A percentile compares a stretch with the other conserved stretches of the same genome.
Conservation (phyloP, 2,113 vertebrate species). For the Lepus europaeus region DNA sequence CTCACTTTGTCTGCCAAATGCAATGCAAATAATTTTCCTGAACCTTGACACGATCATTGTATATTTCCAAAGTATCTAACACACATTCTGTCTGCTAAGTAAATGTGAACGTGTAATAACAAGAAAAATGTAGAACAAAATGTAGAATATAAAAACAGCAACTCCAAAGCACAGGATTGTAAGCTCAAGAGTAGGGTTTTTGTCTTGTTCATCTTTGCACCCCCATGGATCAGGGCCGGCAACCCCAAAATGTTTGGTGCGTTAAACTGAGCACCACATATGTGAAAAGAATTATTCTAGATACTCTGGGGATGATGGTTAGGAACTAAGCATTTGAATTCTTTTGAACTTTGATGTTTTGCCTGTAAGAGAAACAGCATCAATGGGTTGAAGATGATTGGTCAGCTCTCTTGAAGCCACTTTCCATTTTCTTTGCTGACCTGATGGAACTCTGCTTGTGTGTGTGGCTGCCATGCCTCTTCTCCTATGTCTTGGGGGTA, state of each 20-base stretch:
- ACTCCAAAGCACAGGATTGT: not conserved
- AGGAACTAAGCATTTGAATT: not conserved
- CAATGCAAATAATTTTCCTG: not conserved
- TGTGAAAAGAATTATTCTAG: not conserved
- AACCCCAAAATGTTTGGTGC: not conserved
- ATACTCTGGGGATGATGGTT: not conserved
- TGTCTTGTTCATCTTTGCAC: not conserved
- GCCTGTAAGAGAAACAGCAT: not conserved
- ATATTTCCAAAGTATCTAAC: conserved; percentile 17
- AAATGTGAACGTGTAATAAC: not conserved
- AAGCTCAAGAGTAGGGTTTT: not conserved
- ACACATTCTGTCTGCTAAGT: not conserved
- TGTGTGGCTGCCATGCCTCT: not conserved
- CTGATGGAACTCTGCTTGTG: not conserved
- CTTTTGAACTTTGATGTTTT: not conserved
- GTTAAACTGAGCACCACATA: not conserved
- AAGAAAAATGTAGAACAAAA: not conserved
- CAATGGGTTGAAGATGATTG: not conserved
- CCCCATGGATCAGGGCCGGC: not conserved
- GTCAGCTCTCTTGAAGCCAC: not conserved
- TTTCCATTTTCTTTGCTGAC: not conserved
- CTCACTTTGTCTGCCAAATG: not conserved
- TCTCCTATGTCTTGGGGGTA: not conserved
- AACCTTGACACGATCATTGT: not conserved
- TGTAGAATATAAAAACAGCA: not conserved